These are phyloP conservation scores for Trichogramma pretiosum DNA, from an alignment of 1,140 invertebrate genomes.

Conservation along the genomic window DNA sequence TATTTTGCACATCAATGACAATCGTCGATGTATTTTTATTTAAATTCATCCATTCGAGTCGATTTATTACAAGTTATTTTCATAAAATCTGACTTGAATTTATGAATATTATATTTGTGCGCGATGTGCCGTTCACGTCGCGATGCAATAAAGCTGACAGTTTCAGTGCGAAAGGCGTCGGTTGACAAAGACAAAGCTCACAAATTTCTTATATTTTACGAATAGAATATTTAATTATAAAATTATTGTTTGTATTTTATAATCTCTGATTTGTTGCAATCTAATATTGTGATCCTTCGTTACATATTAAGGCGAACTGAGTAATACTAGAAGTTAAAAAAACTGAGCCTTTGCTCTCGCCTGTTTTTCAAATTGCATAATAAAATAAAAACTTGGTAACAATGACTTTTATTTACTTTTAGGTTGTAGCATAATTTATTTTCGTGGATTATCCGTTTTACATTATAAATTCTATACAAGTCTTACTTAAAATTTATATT, in stretches of 20 bases:
- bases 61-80: conserved; percentile 14
- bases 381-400: conserved; percentile 13
- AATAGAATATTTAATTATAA: background rate
- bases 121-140: conserved; percentile 1
- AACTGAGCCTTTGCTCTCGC: conserved; percentile 7
- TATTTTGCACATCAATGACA: too few relatives aligned
- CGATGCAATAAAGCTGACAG: conserved; percentile 8
- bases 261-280: conserved; percentile 5
- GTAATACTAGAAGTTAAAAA: conserved; percentile 4
- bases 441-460: background rate
- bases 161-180: conserved; percentile 1
- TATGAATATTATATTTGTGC: conserved; percentile 8
- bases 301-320: conserved; percentile 4
- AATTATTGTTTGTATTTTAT: conserved; percentile 10
- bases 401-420: background rate
- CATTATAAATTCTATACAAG: too few relatives aligned
- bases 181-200: conserved; percentile 5
- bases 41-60: conserved; percentile 17
- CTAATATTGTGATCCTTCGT: background rate
- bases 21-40: conserved; percentile 5
- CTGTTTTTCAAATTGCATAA: conserved; percentile 17
- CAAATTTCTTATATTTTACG: conserved; percentile 6
- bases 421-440: too few relatives aligned
- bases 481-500: conserved; percentile 1
- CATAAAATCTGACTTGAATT: conserved; percentile 6